Base-by-base conservation (phyloP, 1,140 invertebrate species). In the Goniozus legneri region DNA sequence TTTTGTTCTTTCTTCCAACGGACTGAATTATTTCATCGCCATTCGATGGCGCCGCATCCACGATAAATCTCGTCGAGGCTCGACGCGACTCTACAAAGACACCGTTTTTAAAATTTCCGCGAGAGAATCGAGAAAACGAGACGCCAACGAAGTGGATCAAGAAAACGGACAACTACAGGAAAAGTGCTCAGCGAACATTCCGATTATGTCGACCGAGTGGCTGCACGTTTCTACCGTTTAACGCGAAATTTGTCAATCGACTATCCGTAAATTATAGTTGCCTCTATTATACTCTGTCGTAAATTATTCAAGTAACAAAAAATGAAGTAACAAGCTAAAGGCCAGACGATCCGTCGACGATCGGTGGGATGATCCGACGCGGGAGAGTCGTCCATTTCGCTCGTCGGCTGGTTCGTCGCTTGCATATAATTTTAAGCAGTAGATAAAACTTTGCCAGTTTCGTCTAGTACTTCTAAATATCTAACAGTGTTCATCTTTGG, bases 341-440 rank as follows among this genome's bases (percentile, higher is more conserved):
- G 10, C n/a, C n/a, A n/a, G n/a, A n/a, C n/a, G n/a, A n/a, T n/a
- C n/a, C n/a, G n/a, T n/a, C n/a, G n/a, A n/a, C n/a, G n/a, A n/a
- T n/a, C n/a, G n/a, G n/a, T n/a, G n/a, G n/a, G n/a, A n/a, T n/a
- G n/a, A n/a, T n/a, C n/a, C n/a, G n/a, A n/a, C n/a, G n/a, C n/a
- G n/a, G n/a, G n/a, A n/a, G n/a, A n/a, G n/a, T n/a, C n/a, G n/a
- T n/a, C n/a, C n/a, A n/a, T n/a, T n/a, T n/a, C n/a, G n/a, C n/a
- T n/a, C 50, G 40, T 47, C 44, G 50, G 41, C 47, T n/a, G 32
- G 47, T 41, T 48, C 44, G 44, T 47, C 41, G 47, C 46, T 63
- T 59, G 50, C 39, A 46, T 59, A 31, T 65, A 64, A 59, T 58
- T 62, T 64, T 65, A 60, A 64, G 61, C 53, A 60, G 38, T 60